Conservation (phyloP, 2,888 invertebrate genomes). For the Athalia rosae region DNA sequence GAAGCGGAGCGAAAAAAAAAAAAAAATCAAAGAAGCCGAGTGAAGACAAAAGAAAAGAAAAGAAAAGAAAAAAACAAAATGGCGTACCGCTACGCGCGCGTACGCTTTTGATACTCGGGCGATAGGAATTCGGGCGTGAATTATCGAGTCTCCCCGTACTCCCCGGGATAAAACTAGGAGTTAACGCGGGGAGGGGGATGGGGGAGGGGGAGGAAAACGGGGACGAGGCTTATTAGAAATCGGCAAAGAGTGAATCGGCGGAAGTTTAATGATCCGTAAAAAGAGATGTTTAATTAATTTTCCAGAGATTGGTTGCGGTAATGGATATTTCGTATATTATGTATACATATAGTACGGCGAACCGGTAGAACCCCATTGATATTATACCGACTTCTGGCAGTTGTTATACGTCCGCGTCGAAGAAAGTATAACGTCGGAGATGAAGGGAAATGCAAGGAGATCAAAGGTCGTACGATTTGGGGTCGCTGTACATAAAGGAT, state of each 20-base stretch:
- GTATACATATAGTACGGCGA: not conserved
- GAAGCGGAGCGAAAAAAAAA: not conserved
- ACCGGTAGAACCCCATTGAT: constrained; percentile 23
- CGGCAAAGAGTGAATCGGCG: constrained; percentile 26
- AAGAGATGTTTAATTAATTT: constrained; percentile 44
- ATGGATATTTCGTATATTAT: constrained; percentile 32
- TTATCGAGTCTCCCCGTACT: not conserved
- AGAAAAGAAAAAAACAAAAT: not conserved
- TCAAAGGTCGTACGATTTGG: constrained; percentile 23
- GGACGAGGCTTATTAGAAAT: constrained; percentile 23
- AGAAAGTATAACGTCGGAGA: not conserved
- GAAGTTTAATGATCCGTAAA: constrained; percentile 36
- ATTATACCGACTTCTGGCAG: constrained; percentile 10
- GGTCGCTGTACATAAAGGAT: constrained; percentile 20
- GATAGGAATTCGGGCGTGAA: not conserved
- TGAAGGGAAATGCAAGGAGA: not conserved
- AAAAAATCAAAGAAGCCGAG: not conserved
- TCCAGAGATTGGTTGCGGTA: constrained; percentile 39
- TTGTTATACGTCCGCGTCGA: not conserved
- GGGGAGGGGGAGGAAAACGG: not conserved
- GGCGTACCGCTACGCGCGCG: constrained; percentile 1
- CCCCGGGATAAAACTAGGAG: not conserved
- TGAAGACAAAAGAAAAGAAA: not conserved
- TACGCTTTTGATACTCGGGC: not conserved
- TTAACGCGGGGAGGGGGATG: not conserved